These are phyloP conservation scores for Trachops cirrhosus DNA, from an alignment of 2,797 vertebrate species.

Conservation along the genomic window DNA sequence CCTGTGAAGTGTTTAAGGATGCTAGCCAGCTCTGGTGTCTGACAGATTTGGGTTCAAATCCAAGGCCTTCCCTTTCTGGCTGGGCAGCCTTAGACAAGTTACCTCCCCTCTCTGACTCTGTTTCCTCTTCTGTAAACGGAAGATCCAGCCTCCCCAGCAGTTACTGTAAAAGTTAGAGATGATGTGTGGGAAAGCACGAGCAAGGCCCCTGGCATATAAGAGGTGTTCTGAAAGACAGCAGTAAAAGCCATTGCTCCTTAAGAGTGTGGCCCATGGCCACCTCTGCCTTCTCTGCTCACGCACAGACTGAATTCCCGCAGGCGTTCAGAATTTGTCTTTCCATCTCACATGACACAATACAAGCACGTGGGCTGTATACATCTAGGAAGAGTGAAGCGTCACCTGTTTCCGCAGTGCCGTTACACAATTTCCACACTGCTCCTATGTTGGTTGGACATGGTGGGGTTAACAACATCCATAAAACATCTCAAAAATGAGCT, in stretches of 20 bases:
- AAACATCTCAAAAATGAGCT: neutral
- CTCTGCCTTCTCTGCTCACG: neutral
- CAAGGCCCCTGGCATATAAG: neutral
- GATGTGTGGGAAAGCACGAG: neutral
- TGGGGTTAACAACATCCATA: neutral
- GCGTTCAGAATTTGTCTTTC: neutral
- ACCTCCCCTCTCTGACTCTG: neutral
- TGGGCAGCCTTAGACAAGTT: neutral
- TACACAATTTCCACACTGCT: neutral
- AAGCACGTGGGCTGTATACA: fast-evolving
- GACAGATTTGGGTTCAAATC: neutral
- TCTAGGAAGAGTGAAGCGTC: neutral
- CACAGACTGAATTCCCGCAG: neutral
- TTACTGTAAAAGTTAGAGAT: neutral
- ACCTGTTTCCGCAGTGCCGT: neutral
- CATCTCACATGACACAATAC: neutral
- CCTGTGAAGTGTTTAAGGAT: neutral
- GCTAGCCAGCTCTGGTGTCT: neutral
- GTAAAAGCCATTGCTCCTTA: neutral
- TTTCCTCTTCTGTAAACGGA: neutral
- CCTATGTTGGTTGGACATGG: neutral
- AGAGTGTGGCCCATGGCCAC: fast-evolving
- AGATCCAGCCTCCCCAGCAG: neutral
- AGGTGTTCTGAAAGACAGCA: neutral
- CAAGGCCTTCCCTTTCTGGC: neutral